Conservation (phyloP, 2,888 invertebrate species). For the Cephonodes hylas region DNA sequence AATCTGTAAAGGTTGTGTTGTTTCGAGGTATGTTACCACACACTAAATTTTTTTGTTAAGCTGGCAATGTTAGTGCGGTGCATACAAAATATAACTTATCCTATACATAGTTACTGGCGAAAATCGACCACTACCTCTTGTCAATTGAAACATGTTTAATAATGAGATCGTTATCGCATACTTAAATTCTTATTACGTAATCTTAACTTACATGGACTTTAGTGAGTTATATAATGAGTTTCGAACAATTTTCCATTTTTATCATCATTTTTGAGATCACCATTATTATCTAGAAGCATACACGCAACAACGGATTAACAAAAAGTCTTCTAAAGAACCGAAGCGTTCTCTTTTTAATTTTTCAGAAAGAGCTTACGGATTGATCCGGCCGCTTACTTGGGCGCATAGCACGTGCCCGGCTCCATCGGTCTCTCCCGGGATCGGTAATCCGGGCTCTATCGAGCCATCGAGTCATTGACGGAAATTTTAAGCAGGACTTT, state of each 20-base stretch:
- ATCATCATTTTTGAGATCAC: background rate
- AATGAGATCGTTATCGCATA: no score
- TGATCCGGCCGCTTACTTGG: slow-evolving; percentile 39
- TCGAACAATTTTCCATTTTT: background rate
- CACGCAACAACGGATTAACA: background rate
- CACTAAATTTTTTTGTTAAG: no score
- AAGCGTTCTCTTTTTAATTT: slow-evolving; percentile 43
- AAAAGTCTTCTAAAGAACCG: background rate
- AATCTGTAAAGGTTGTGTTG: no score
- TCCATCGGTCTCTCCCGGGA: slow-evolving; percentile 28
- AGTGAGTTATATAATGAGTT: no score
- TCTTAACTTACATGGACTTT: no score
- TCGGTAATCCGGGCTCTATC: slow-evolving; percentile 39
- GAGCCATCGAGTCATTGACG: slow-evolving; percentile 17
- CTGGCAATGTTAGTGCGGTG: no score
- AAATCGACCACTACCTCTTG: no score
- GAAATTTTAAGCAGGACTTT: slow-evolving; percentile 30
- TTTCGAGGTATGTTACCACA: no score
- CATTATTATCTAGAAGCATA: background rate
- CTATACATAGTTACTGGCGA: no score
- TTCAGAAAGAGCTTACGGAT: slow-evolving; percentile 38
- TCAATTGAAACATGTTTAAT: no score
- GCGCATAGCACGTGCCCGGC: slow-evolving; percentile 38
- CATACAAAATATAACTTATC: no score
- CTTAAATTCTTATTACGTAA: no score